Conservation (phyloP, 2,888 invertebrate genomes). For the Sclerodermus sp. region DNA sequence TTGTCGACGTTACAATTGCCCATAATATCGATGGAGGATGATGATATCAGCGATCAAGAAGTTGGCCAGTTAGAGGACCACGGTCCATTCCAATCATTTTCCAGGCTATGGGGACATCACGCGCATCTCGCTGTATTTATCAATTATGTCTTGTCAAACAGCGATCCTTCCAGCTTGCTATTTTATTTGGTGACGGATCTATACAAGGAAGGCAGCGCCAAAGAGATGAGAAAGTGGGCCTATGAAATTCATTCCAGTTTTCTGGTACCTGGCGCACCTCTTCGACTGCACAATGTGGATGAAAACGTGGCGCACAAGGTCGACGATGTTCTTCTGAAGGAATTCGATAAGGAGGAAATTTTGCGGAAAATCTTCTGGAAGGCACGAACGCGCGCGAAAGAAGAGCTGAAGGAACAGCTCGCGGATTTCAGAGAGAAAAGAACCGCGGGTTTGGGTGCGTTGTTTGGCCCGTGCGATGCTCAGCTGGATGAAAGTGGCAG, state of each 20-base stretch:
- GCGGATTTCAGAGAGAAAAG: slow-evolving; percentile 87
- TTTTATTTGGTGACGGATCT: slow-evolving; percentile 92
- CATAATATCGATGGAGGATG: slow-evolving; percentile 95
- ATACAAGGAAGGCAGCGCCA: slow-evolving; percentile 81
- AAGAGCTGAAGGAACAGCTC: slow-evolving; percentile 78
- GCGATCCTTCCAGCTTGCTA: slow-evolving; percentile 75
- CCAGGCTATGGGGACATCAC: slow-evolving; percentile 79
- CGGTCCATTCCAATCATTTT: slow-evolving; percentile 85
- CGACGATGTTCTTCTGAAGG: slow-evolving; percentile 80
- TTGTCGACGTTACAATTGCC: slow-evolving; percentile 65
- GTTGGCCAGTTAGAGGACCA: slow-evolving; percentile 78
- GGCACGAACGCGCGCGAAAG: slow-evolving; percentile 80
- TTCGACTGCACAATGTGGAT: slow-evolving; percentile 77
- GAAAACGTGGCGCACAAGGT: slow-evolving; percentile 89
- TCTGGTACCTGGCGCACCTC: slow-evolving; percentile 83
- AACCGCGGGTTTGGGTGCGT: slow-evolving; percentile 83
- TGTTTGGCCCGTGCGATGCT: slow-evolving; percentile 86
- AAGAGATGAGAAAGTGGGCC: slow-evolving; percentile 97
- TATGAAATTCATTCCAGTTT: slow-evolving; percentile 98
- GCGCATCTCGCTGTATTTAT: slow-evolving; percentile 94
- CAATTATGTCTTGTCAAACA: slow-evolving; percentile 84
- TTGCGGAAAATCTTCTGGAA: slow-evolving; percentile 85
- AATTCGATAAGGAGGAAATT: slow-evolving; percentile 87
- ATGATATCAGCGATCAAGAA: slow-evolving; percentile 87
- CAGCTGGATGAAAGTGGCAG: slow-evolving; percentile 77